Evolutionary conservation across 2,113 vertebrate genomes (phyloP).

Genomic region (Brienomyrus brachyistius): DNA sequence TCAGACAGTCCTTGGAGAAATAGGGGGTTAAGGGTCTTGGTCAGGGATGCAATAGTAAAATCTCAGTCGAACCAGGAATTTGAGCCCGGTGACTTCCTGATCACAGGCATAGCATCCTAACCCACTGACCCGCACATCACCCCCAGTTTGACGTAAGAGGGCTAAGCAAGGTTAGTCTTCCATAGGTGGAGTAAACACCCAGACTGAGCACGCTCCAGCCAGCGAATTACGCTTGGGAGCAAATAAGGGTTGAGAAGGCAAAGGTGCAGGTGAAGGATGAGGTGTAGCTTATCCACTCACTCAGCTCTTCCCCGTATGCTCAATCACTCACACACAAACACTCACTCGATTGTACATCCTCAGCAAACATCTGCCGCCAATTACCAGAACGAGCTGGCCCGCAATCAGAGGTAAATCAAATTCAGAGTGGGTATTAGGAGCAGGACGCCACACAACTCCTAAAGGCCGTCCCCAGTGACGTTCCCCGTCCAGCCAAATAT

Average conservation of each 20-base stretch:
- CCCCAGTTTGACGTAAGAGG: background rate
- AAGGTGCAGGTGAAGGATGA: conserved; percentile 1
- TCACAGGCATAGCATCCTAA: background rate
- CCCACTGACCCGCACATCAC: background rate
- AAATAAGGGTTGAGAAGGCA: conserved; percentile 21
- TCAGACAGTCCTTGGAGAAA: background rate
- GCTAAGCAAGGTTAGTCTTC: conserved; percentile 21
- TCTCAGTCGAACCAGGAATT: background rate
- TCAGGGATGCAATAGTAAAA: background rate
- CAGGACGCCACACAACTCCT: background rate
- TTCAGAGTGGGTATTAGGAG: background rate
- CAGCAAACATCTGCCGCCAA: conserved; percentile 27
- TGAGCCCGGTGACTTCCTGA: background rate
- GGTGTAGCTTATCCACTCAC: conserved; percentile 16
- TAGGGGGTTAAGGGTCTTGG: background rate
- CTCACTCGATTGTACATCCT: background rate
- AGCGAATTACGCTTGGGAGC: background rate
- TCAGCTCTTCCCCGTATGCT: background rate
- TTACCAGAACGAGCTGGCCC: conserved; percentile 20
- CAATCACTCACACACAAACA: background rate
- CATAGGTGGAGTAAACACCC: conserved; percentile 2
- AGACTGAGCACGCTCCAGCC: conserved; percentile 10
- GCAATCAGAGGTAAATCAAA: conserved; percentile 12
- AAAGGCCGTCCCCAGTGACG: background rate
- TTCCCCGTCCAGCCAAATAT: background rate